Conservation (phyloP, 2,888 invertebrate species). For the Sialis lutaria region DNA sequence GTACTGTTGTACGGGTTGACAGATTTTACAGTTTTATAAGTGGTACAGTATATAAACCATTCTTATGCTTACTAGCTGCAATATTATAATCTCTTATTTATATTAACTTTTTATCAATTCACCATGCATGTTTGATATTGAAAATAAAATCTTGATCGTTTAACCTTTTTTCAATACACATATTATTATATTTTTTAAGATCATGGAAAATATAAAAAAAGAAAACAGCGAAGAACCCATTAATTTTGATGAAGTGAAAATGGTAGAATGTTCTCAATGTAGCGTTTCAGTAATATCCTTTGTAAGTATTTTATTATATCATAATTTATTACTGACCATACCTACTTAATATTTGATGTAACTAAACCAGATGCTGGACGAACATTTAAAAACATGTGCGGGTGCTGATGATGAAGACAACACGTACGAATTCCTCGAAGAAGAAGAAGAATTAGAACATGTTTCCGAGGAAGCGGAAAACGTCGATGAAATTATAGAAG, state of each 20-base stretch:
- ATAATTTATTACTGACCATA: neutral
- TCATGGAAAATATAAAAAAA: no score
- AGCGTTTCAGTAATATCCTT: constrained; percentile 2
- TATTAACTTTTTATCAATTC: no score
- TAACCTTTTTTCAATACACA: no score
- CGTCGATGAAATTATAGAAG: constrained; percentile 5
- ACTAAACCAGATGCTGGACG: constrained; percentile 1
- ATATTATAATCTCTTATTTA: no score
- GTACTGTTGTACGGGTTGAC: no score
- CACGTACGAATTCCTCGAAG: neutral
- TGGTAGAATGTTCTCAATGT: constrained; percentile 5
- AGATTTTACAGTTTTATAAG: no score
- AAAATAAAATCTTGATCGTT: no score
- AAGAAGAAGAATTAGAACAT: neutral
- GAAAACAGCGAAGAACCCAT: no score
- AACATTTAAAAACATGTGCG: constrained; percentile 1
- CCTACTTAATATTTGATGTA: neutral
- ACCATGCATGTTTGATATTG: no score
- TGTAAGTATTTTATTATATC: neutral
- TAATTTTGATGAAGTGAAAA: constrained; percentile 10
- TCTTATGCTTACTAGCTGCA: no score
- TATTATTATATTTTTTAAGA: no score
- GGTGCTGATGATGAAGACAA: constrained; percentile 2
- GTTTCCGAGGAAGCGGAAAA: constrained; percentile 1
- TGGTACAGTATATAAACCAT: no score